phyloP scores from a whole-genome alignment of 2,797 vertebrate species.

The Synanceia verrucosa region DNA sequence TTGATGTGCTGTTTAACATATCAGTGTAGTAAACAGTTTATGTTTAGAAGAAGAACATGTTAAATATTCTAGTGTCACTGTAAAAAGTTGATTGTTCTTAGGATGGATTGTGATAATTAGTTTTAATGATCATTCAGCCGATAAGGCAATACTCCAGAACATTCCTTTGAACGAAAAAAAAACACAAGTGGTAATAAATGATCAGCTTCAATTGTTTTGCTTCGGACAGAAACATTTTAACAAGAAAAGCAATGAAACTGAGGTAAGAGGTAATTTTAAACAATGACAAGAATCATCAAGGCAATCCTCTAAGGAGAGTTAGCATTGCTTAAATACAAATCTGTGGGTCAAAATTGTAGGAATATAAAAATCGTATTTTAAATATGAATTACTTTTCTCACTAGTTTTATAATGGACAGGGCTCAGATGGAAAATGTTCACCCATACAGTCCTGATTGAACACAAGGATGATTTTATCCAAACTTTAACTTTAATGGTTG shows the following conservation, averaged over 20 bases:
- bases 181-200: constrained; percentile 24
- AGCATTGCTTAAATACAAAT: constrained; percentile 2
- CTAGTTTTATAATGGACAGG: too few species aligned
- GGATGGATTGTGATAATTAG: constrained; percentile 24
- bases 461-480: background rate
- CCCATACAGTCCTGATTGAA: background rate
- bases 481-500: background rate
- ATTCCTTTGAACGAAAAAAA: constrained; percentile 34
- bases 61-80: constrained; percentile 14
- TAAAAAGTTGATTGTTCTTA: constrained; percentile 5
- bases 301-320: constrained; percentile 11
- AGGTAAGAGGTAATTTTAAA: constrained; percentile 25
- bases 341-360: background rate
- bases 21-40: constrained; percentile 5
- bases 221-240: constrained; percentile 21
- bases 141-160: constrained; percentile 17
- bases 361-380: background rate
- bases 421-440: too few species aligned
- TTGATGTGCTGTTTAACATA: constrained; percentile 47
- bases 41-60: constrained; percentile 23
- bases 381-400: too few species aligned
- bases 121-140: constrained; percentile 29
- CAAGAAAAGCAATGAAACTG: constrained; percentile 14
- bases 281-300: constrained; percentile 11
- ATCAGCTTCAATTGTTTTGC: constrained; percentile 31